Base-by-base conservation (phyloP, 2,113 vertebrate genomes). In the Xenus cinereus region DNA sequence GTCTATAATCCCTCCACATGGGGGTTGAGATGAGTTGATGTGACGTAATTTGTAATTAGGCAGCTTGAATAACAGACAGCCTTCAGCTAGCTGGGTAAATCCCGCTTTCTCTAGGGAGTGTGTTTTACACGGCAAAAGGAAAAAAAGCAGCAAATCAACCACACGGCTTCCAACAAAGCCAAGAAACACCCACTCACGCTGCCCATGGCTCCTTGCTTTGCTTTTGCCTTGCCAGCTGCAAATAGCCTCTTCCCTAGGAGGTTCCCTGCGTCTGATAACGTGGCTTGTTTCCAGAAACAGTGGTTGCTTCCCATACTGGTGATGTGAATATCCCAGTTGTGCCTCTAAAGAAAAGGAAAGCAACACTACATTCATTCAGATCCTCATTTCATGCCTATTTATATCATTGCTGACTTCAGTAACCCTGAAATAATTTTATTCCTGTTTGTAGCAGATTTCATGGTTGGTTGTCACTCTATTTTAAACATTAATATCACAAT, bases 11-110 rank as follows among this genome's bases (percentile, higher is more conserved):
- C 92, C 54, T 71, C 74, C 3, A 7, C 54, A 35, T 0, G 66
- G 83, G 56, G 57, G 39, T 4, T 83, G 87, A 85, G 92, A 84
- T 50, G 90, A 79, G 78, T 46, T 15, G 69, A 63, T 76, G 84
- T 95, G 95, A 96, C 14, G 79, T 69, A 87, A 62, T 87, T 66
- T 57, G 67, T 73, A 95, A 95, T 97, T 84, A 92, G 87, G 84
- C 26, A 90, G 93, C 81, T 95, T 83, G 90, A 46, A 43, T 1
- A 43, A 75, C 75, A 63, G 66, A 93, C 59, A 72, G 59, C 62
- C 74, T 73, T 89, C 28, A 53, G 74, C 8, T 66, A 63, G 87
- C 73, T 76, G 71, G 41, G 83, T 43, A 89, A 95, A 95, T 74
- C 87, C 84, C 73, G 30, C 69, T 84, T 89, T 87, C 93, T 80